Base-by-base conservation (phyloP, 1,140 invertebrate genomes). In the Melitaea cinxia region DNA sequence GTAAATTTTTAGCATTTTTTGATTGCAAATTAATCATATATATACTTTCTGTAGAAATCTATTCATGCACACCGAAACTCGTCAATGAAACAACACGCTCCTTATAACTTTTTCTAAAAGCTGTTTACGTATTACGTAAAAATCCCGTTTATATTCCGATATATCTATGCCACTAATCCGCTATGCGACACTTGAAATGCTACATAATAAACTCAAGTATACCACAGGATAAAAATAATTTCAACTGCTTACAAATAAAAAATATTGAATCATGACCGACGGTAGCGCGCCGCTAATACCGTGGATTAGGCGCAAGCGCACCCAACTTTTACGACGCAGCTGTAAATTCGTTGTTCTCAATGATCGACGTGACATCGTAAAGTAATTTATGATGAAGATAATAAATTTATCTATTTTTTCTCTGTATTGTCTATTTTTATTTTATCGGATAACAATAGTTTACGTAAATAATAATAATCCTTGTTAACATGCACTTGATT, bases 311-410 rank as follows among this genome's bases (percentile, higher is more conserved):
- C 70, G 72, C 77, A 68, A 58, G 73, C 75, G 70, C 77, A 79
- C 58, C 68, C 78, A 75, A 80, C 77, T 76, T 84, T 85, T 85
- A 85, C 78, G 76, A 85, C 78, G 68, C 65, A 67, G 70, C 70
- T 78, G 77, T 82, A 82, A 83, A 83, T 77, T 73, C 65, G 72
- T 78, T 75, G 68, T 75, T 70, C 74, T 78, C 75, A 70, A 82
- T 83, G 73, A 73, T 71, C 72, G 55, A 75, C 72, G 69, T 72
- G 68, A 78, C 69, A 49, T 15, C 57, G 69, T 70, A 67, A 73
- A 65, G 50, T 72, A 72, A 84, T 80, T 83, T 78, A 78, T 77
- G 68, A 72, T 64, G 61, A 33, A 14, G 65, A 64, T 68, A 74
- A 69, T 74, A 73, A 72, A 72, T 67, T 57, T 57, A 69, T 68